phyloP scores from a whole-genome alignment of 1,140 invertebrate genomes.

The Brachionus rubens region DNA sequence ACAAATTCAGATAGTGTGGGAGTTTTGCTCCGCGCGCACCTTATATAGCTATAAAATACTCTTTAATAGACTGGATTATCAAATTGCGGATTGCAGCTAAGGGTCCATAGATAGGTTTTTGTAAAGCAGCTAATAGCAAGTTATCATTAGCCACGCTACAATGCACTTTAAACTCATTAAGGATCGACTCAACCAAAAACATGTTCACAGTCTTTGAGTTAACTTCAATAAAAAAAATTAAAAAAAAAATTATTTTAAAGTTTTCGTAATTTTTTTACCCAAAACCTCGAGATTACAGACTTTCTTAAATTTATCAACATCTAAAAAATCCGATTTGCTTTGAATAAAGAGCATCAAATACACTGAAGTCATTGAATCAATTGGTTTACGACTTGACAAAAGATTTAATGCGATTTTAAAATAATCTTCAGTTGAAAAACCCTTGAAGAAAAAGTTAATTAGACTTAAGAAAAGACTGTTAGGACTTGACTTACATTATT shows the following conservation, averaged over 20 bases:
- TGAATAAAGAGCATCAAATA: slow-evolving; percentile 33
- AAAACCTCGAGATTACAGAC: neutral
- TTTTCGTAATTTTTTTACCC: neutral
- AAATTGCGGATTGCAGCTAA: slow-evolving; percentile 16
- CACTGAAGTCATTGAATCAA: slow-evolving; percentile 43
- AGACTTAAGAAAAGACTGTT: too few species aligned
- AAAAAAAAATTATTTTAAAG: too few species aligned
- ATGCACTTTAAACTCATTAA: slow-evolving; percentile 24
- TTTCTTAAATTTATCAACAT: neutral
- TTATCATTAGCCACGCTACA: neutral
- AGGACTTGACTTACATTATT: too few species aligned
- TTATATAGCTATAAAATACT: neutral
- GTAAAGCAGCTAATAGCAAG: slow-evolving; percentile 13
- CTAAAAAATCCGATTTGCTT: neutral
- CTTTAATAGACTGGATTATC: slow-evolving; percentile 8
- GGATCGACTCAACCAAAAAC: slow-evolving; percentile 1
- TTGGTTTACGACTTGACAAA: slow-evolving; percentile 34
- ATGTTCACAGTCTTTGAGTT: neutral
- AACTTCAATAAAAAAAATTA: too few species aligned
- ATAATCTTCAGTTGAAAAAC: neutral
- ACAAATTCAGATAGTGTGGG: too few species aligned
- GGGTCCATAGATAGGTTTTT: slow-evolving; percentile 35
- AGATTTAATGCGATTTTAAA: neutral
- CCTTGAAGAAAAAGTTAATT: neutral
- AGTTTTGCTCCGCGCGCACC: too few species aligned